A percentile compares a stretch with the other conserved stretches of the same genome.
These are phyloP conservation scores for Halictus ligatus DNA, from an alignment of 2,888 invertebrate species.

Conservation along the genomic window DNA sequence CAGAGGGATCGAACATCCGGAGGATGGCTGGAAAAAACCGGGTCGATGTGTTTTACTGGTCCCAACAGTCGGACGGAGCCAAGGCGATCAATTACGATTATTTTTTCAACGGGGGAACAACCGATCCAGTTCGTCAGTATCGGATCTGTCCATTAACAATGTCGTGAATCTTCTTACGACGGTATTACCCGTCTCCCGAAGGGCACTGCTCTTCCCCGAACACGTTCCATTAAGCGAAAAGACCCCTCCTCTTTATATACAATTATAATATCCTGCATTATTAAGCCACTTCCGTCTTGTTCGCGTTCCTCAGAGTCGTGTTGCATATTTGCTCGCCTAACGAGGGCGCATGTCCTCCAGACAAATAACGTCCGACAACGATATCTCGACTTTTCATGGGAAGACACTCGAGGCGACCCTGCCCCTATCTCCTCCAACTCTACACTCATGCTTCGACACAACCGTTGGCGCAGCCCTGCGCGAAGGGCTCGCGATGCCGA, in stretches of 20 bases:
- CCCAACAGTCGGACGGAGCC: not conserved
- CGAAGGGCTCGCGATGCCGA: not conserved
- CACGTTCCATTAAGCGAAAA: conserved; percentile 31
- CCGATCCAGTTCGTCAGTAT: not conserved
- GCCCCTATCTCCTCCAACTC: not conserved
- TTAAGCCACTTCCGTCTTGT: conserved; percentile 49
- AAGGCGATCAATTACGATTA: conserved; percentile 3
- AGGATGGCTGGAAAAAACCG: not conserved
- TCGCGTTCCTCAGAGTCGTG: conserved; percentile 62
- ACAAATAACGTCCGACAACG: conserved; percentile 74
- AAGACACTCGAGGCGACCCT: conserved; percentile 33
- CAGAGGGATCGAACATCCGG: not conserved
- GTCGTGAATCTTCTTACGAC: conserved; percentile 2
- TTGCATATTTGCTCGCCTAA: conserved; percentile 77
- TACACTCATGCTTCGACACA: not conserved
- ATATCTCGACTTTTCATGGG: conserved; percentile 74
- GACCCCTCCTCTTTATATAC: conserved; percentile 7
- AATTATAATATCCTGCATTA: conserved; percentile 66
- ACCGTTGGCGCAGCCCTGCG: not conserved
- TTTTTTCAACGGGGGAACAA: not conserved
- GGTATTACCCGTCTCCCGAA: conserved; percentile 1
- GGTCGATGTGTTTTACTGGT: not conserved
- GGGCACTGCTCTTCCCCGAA: not conserved
- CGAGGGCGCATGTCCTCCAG: conserved; percentile 77
- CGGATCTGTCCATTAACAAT: not conserved